A percentile compares a stretch with the other conserved stretches of the same genome.
These are phyloP conservation scores for Chlorospingus flavigularis DNA, from an alignment of 2,797 vertebrate genomes.

Conservation along the genomic window DNA sequence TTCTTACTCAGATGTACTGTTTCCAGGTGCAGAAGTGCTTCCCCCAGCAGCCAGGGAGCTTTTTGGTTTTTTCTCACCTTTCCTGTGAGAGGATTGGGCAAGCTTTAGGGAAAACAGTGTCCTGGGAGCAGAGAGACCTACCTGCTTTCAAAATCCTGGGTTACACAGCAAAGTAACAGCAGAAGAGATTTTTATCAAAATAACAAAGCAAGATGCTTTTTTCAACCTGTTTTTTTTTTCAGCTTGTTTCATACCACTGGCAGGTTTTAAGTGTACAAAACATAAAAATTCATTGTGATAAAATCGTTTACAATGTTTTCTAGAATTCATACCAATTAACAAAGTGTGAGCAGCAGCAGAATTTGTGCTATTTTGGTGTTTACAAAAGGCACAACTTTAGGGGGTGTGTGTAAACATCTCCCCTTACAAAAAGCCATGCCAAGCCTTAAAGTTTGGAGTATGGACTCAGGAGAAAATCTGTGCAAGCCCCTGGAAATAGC, in stretches of 20 bases:
- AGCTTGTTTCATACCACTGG: neutral
- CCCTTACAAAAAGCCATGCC: neutral
- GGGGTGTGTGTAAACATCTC: neutral
- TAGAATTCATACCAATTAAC: neutral
- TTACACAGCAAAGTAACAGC: neutral
- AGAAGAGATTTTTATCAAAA: neutral
- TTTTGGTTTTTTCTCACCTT: neutral
- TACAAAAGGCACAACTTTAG: neutral
- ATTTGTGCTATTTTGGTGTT: neutral
- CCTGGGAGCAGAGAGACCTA: neutral
- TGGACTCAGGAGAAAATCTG: neutral
- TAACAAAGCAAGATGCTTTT: neutral
- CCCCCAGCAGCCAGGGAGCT: neutral
- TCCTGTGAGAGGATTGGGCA: neutral
- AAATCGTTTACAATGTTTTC: neutral
- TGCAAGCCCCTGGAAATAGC: neutral
- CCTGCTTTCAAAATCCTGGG: neutral
- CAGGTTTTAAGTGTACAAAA: neutral
- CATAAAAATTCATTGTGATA: neutral
- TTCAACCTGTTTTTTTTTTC: neutral
- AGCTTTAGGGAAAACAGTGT: neutral
- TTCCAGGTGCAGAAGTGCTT: neutral
- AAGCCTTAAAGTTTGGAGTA: neutral
- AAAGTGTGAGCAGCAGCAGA: neutral
- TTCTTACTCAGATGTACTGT: neutral